These are phyloP conservation scores for Smutsia temminckii DNA, from an alignment of 2,797 vertebrate genomes.

Conservation along the genomic window DNA sequence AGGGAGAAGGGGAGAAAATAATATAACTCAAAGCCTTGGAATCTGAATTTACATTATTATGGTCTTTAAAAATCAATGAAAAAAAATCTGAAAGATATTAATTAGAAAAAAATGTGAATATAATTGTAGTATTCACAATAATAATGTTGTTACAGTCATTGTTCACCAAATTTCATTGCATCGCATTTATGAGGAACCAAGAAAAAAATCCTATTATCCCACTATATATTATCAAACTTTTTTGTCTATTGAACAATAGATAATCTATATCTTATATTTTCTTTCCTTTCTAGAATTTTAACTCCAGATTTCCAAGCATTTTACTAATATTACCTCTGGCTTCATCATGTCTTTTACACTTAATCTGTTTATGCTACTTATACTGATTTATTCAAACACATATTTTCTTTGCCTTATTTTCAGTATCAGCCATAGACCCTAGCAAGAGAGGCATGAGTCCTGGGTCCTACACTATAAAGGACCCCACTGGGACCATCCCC, in stretches of 20 bases:
- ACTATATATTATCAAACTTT: not conserved
- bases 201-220: not conserved
- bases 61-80: not conserved
- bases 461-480: not conserved
- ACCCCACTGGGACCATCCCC: accelerated
- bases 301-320: not conserved
- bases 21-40: not conserved
- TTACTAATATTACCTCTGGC: not conserved
- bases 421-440: not conserved
- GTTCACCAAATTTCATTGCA: not conserved
- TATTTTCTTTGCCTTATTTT: not conserved
- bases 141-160: not conserved
- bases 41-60: not conserved
- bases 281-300: not conserved
- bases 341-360: not conserved
- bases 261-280: not conserved
- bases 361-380: not conserved
- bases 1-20: not conserved
- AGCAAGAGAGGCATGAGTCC: accelerated
- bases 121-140: not conserved
- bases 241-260: not conserved
- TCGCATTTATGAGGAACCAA: not conserved
- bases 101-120: not conserved
- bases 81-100: not conserved
- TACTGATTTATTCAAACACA: not conserved